These are phyloP conservation scores for Prorops nasuta DNA, from an alignment of 1,140 invertebrate genomes.

Conservation along the genomic window DNA sequence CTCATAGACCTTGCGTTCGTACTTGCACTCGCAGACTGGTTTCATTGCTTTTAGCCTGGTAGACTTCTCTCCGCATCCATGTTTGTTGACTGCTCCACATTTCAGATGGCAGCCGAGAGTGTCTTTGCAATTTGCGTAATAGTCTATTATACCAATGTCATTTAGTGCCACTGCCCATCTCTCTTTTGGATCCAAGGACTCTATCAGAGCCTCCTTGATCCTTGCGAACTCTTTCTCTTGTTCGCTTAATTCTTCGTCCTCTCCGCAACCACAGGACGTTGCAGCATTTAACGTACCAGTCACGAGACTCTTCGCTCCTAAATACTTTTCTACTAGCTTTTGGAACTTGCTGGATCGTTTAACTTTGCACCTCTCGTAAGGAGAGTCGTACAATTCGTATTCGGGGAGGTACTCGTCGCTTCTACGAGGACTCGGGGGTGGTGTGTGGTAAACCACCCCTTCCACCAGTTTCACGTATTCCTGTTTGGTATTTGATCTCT, in stretches of 20 bases:
- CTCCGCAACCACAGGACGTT: conserved; percentile 10
- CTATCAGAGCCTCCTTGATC: conserved; percentile 5
- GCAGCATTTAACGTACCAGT: background rate
- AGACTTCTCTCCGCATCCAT: background rate
- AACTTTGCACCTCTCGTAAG: conserved; percentile 24
- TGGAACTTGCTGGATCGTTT: conserved; percentile 7
- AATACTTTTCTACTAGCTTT: conserved; percentile 14
- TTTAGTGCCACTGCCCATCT: conserved; percentile 22
- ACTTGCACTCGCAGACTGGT: conserved; percentile 46
- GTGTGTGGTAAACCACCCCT: conserved; percentile 31
- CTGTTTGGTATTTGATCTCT: conserved; percentile 1
- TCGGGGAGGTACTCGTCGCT: conserved; percentile 45
- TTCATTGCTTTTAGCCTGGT: conserved; percentile 24
- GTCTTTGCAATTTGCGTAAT: conserved; percentile 20
- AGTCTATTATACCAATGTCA: conserved; percentile 26
- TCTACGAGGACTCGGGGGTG: conserved; percentile 29
- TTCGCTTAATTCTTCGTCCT: background rate
- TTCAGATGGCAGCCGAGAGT: conserved; percentile 26
- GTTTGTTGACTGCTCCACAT: conserved; percentile 18
- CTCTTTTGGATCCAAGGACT: conserved; percentile 12
- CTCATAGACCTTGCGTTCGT: conserved; percentile 38
- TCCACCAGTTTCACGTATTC: conserved; percentile 25
- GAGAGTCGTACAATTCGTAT: conserved; percentile 37
- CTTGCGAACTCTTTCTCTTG: background rate
- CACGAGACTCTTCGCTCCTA: conserved; percentile 3